These are phyloP conservation scores for Phrynosoma platyrhinos DNA, from an alignment of 2,113 vertebrate species.

Conservation along the genomic window DNA sequence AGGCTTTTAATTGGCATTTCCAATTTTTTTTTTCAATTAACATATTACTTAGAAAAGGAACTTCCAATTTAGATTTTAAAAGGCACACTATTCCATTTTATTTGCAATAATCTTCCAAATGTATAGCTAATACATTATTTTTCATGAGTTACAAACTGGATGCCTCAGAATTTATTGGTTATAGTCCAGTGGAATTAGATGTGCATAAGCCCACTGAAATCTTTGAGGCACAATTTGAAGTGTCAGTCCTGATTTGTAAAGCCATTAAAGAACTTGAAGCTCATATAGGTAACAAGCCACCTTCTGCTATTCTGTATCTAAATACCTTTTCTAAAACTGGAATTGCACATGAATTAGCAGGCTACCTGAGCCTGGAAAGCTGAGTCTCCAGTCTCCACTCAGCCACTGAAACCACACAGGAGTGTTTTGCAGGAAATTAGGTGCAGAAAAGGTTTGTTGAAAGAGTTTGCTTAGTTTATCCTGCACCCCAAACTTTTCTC, in stretches of 20 bases:
- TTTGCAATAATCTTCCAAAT: constrained; percentile 39
- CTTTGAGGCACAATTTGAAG: neutral
- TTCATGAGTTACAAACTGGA: constrained; percentile 14
- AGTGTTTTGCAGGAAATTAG: neutral
- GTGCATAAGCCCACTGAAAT: neutral
- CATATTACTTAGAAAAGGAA: constrained; percentile 44
- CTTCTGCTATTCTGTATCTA: neutral
- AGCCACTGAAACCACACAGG: neutral
- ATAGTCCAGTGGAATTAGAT: neutral
- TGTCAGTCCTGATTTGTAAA: neutral
- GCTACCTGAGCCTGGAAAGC: neutral
- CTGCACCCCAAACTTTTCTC: neutral
- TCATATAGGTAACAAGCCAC: neutral
- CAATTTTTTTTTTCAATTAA: constrained; percentile 47
- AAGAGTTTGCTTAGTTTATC: neutral
- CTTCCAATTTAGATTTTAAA: constrained; percentile 49
- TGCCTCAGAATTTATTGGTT: neutral
- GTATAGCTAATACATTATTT: neutral
- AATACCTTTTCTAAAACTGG: neutral
- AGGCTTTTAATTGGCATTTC: constrained; percentile 11
- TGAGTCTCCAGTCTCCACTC: too few species aligned
- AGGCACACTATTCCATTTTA: constrained; percentile 40
- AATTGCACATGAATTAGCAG: too few species aligned
- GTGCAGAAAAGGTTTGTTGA: too few species aligned
- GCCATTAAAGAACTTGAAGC: neutral